Evolutionary conservation across 2,797 vertebrate species (phyloP).

Genomic region (Coccyzus lansbergi): DNA sequence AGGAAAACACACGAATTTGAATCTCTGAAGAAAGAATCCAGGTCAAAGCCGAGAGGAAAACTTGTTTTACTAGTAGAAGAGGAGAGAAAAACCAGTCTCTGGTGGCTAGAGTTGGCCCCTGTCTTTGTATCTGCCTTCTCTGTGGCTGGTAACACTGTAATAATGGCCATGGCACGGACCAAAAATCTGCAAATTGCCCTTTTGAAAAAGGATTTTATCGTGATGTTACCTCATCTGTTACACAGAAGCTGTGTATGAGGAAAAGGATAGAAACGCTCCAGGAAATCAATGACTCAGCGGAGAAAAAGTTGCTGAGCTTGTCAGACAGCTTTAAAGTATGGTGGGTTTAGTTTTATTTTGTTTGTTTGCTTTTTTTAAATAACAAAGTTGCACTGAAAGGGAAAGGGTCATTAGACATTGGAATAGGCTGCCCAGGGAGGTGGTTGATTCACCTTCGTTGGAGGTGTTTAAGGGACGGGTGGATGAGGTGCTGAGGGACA

Average conservation of each 20-base stretch:
- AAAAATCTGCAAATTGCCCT: not conserved
- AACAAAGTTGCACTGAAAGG: not conserved
- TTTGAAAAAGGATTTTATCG: not conserved
- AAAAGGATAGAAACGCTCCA: not conserved
- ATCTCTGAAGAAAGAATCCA: not conserved
- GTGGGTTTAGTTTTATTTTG: not conserved
- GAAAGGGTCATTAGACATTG: too few relatives aligned
- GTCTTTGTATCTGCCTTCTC: not conserved
- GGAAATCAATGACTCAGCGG: not conserved
- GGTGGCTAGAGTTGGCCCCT: not conserved
- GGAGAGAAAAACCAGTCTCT: not conserved
- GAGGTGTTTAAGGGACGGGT: too few relatives aligned
- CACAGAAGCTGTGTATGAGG: not conserved
- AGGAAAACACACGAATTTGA: not conserved
- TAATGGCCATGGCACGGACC: not conserved
- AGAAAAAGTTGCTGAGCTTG: not conserved
- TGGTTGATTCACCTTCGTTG: too few relatives aligned
- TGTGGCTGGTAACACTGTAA: not conserved
- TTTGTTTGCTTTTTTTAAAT: not conserved
- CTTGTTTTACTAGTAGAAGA: not conserved
- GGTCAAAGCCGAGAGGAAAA: not conserved
- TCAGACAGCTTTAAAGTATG: not conserved
- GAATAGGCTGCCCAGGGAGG: too few relatives aligned
- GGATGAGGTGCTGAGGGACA: too few relatives aligned
- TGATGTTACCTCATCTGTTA: not conserved